Percentiles rank a stretch among this genome's conserved stretches.
phyloP scores from a whole-genome alignment of 2,113 vertebrate genomes.

The Phylloscopus whistleri region DNA sequence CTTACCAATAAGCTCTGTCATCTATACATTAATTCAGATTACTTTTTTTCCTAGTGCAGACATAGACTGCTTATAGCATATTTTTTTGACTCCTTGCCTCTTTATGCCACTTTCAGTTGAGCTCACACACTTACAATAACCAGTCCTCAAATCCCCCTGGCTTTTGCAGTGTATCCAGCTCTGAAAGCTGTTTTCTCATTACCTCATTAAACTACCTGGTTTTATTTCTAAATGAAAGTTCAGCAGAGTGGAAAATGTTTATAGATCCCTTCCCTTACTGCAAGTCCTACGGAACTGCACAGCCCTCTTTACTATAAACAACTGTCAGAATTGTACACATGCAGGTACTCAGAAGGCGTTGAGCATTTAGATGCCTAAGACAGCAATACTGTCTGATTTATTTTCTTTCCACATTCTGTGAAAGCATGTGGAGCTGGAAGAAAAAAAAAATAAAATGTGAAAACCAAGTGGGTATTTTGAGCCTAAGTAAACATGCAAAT shows the following conservation, averaged over 20 bases:
- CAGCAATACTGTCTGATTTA: neutral
- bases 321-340: neutral
- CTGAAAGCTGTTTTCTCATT: conserved; percentile 10
- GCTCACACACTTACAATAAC: neutral
- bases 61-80: neutral
- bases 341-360: neutral
- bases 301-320: neutral
- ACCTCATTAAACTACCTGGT: neutral
- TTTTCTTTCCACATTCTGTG: conserved; percentile 9
- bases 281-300: neutral
- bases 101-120: neutral
- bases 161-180: neutral
- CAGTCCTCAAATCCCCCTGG: neutral
- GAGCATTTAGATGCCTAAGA: neutral
- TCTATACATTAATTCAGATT: neutral
- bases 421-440: neutral
- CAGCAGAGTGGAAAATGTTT: neutral
- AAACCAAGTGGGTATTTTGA: conserved; percentile 18
- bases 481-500: conserved; percentile 31
- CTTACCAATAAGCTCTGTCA: neutral
- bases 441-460: conserved; percentile 17
- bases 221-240: neutral
- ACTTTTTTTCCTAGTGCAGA: neutral
- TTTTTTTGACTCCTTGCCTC: neutral
- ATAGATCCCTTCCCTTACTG: neutral